Base-by-base conservation (phyloP, 2,888 invertebrate genomes). In the Slavum lentiscoides region DNA sequence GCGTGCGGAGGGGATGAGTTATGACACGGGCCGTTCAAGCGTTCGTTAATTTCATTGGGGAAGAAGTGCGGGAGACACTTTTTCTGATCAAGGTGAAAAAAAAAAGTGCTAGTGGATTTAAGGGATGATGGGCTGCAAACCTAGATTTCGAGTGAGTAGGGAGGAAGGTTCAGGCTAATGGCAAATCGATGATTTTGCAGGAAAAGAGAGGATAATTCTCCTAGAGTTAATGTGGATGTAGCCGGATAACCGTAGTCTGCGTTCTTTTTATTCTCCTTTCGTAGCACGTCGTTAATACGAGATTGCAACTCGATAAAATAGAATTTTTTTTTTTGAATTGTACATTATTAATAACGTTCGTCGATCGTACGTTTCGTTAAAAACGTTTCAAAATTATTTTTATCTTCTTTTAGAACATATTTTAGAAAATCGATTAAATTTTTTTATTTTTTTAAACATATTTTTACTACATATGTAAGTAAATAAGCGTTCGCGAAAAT, bases 1-100 rank as follows among this genome's bases (percentile, higher is more conserved):
- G 58, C 13, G 15, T 30, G 58, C 19, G 4, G 61, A 43, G 17
- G 39, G 62, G 55, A 72, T 80, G 77, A 80, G 39, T 80, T 69
- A 80, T 80, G 77, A 80, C 62, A 53, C 39, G 4, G 61, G 62
- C 53, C 68, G 53, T 69, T 77, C 68, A 69, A 69, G 70, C 77
- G 77, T 80, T 70, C 77, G 70, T 70, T 80, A 80, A 80, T 80
- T 80, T 80, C 77, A 64, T 64, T n/a, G 37, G 64, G 55, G 62
- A 70, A 55, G 55, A 72, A 62, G 55, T 17, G n/a, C 21, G 39
- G 37, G 21, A 21, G 77, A 80, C 53, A 64, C 13, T 39, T 70
- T 80, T 62, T 61, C n/a, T 77, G 76, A 69, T 77, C 66, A n/a
- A 68, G 76, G 68, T 61, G 77, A 0, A 66, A 75, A 70, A n/a